Evolutionary conservation across 1,140 invertebrate genomes (phyloP).

Genomic region (Ridgeia piscesae): DNA sequence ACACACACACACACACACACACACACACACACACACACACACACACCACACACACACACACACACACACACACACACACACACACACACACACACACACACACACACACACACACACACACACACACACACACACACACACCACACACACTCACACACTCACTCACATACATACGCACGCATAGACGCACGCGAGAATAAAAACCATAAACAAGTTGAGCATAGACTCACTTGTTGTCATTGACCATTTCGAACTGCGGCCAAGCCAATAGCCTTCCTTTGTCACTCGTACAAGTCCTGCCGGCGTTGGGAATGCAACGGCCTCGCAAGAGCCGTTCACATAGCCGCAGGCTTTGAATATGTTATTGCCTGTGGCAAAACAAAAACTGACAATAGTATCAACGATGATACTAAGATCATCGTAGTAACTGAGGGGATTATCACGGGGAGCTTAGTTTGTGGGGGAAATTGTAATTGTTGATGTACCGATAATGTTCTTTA

Average conservation of each 20-base stretch:
- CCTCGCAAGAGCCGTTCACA: neutral
- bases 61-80: too few relatives aligned
- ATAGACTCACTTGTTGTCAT: neutral
- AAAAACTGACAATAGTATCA: neutral
- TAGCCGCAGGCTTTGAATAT: neutral
- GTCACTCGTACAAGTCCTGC: neutral
- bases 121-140: too few relatives aligned
- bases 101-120: too few relatives aligned
- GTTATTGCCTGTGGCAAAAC: neutral
- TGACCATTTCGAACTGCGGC: neutral
- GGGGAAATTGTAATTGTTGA: neutral
- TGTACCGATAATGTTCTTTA: too few relatives aligned
- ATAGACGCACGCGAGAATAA: neutral
- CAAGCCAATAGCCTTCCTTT: neutral
- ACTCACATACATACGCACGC: too few relatives aligned
- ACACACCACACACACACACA: too few relatives aligned
- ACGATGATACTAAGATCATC: neutral
- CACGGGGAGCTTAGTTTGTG: neutral
- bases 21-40: too few relatives aligned
- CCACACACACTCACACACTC: too few relatives aligned
- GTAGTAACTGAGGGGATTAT: neutral
- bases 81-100: too few relatives aligned
- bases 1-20: too few relatives aligned
- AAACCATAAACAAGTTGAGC: neutral
- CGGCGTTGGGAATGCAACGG: neutral